A percentile compares a stretch with the other conserved stretches of the same genome.
These are phyloP conservation scores for Zaprionus vittiger DNA, from an alignment of 1,140 invertebrate genomes.

Conservation along the genomic window DNA sequence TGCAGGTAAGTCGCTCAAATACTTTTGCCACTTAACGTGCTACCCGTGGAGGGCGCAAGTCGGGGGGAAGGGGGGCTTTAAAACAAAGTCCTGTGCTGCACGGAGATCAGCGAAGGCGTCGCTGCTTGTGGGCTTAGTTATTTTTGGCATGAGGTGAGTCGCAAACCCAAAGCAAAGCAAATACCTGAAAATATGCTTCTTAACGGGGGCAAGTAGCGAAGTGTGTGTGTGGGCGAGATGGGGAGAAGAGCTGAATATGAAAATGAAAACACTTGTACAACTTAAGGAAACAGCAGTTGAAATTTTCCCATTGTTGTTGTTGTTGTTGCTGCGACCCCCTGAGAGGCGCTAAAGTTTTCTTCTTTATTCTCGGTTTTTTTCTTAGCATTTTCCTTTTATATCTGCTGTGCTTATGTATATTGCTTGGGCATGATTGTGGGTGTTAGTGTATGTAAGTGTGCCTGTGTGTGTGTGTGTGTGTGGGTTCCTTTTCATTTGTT, in stretches of 20 bases:
- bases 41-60: background rate
- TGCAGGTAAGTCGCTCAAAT: conserved; percentile 73
- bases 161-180: conserved; percentile 45
- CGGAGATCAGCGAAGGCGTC: conserved; percentile 22
- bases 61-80: conserved; percentile 2
- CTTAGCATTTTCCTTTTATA: conserved; percentile 23
- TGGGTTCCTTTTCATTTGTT: conserved; percentile 61
- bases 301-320: conserved; percentile 33
- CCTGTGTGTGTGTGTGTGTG: conserved; percentile 27
- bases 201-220: background rate
- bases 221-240: background rate
- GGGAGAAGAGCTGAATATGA: conserved; percentile 20
- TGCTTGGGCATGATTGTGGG: conserved; percentile 19
- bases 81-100: conserved; percentile 15
- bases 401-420: conserved; percentile 25
- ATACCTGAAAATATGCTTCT: conserved; percentile 54
- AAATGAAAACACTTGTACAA: conserved; percentile 71
- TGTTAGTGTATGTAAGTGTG: conserved; percentile 15
- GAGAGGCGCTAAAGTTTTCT: conserved; percentile 35
- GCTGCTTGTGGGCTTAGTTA: conserved; percentile 55
- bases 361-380: conserved; percentile 15
- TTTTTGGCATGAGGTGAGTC: conserved; percentile 70
- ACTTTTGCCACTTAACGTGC: conserved; percentile 60
- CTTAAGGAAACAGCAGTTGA: conserved; percentile 69
- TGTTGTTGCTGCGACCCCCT: conserved; percentile 25